A percentile compares a stretch with the other conserved stretches of the same genome.
Evolutionary conservation across 2,888 invertebrate genomes (phyloP).

Genomic region (Lordiphosa andalusiaca): DNA sequence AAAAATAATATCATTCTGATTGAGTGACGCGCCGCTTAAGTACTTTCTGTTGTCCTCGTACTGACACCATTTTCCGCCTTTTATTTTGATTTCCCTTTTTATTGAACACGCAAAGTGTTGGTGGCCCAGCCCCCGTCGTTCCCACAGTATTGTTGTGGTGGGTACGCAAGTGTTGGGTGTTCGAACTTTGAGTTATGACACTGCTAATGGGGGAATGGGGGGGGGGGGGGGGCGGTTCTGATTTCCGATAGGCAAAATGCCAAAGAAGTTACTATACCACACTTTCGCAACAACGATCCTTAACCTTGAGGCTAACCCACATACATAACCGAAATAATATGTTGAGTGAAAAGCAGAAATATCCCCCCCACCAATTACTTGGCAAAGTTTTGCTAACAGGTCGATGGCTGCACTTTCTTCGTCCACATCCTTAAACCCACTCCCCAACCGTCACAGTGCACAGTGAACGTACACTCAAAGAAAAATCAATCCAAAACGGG

Average conservation of each 20-base stretch:
- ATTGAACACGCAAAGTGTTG: slow-evolving; percentile 70
- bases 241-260: no score
- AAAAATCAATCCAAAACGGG: no score
- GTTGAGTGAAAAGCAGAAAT: slow-evolving; percentile 8
- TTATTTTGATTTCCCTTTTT: slow-evolving; percentile 53
- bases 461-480: no score
- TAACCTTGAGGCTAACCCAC: slow-evolving; percentile 5
- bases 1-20: slow-evolving; percentile 75
- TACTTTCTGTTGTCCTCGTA: slow-evolving; percentile 66
- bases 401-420: slow-evolving; percentile 26
- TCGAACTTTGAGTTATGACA: slow-evolving; percentile 16
- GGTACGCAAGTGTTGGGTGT: slow-evolving; percentile 29
- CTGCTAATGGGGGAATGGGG: slow-evolving; percentile 17
- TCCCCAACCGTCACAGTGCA: no score
- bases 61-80: slow-evolving; percentile 65
- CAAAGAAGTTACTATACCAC: background rate
- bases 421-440: background rate
- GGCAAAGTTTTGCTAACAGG: slow-evolving; percentile 58
- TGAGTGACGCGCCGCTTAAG: slow-evolving; percentile 74
- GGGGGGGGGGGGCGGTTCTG: background rate
- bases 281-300: background rate
- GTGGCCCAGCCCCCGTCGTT: slow-evolving; percentile 19
- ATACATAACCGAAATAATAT: slow-evolving; percentile 21
- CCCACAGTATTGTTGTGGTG: slow-evolving; percentile 22
- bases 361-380: slow-evolving; percentile 49